Evolutionary conservation across 1,140 invertebrate genomes (phyloP).

Genomic region (Calycopis cecrops): DNA sequence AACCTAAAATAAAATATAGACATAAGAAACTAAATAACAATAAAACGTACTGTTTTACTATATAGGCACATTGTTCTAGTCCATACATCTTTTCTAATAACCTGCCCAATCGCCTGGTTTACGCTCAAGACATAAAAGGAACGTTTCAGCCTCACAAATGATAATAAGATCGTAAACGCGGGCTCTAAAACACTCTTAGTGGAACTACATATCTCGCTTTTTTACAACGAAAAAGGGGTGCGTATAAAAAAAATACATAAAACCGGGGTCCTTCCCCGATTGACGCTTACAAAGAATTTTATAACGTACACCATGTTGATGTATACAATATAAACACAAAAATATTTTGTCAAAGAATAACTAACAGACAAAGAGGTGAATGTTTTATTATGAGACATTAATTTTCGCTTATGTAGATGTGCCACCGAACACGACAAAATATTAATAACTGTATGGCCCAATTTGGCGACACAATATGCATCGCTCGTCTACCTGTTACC

Average conservation of each 20-base stretch:
- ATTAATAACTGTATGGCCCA: no score
- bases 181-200: constrained; percentile 50
- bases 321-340: constrained; percentile 34
- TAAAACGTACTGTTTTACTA: no score
- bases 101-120: constrained; percentile 8
- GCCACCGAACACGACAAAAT: no score
- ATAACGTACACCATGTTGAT: constrained; percentile 55
- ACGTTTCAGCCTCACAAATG: constrained; percentile 32
- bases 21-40: no score
- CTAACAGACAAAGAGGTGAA: no score
- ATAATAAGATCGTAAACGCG: constrained; percentile 54
- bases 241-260: constrained; percentile 47
- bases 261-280: constrained; percentile 50
- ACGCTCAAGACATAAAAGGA: constrained; percentile 27
- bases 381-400: no score
- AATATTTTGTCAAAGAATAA: constrained; percentile 20
- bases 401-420: no score
- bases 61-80: no score
- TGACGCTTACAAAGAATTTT: constrained; percentile 54
- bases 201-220: constrained; percentile 46
- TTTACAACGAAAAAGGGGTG: constrained; percentile 53
- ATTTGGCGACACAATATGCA: no score
- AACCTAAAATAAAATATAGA: no score
- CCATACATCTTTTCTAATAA: constrained; percentile 2
- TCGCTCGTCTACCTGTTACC: no score